Base-by-base conservation (phyloP, 2,113 vertebrate genomes). In the Heliornis fulica region DNA sequence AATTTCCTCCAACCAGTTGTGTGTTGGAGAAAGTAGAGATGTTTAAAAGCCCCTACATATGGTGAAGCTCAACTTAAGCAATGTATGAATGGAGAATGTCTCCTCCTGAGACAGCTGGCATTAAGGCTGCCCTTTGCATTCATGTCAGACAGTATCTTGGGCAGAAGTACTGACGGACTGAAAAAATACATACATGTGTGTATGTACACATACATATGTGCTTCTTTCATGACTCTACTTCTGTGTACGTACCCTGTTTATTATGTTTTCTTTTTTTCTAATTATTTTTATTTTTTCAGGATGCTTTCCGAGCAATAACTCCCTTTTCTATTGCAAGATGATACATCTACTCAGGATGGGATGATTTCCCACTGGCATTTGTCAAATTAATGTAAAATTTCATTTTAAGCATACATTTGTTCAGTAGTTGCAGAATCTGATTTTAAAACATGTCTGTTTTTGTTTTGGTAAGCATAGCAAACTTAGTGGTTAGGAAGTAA, bases 391-490 rank as follows among this genome's bases (percentile, higher is more conserved):
- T 34, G 50, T 60, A 64, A 90, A 74, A 40, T 46, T 92, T 92
- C 4, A 64, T 46, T 77, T 86, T 46, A 90, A 77, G 38, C 38
- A 41, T 7, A 3, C 8, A 69, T 77, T 90, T 69, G 8, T 90
- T 90, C 70, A 60, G 63, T 86, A 63, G 41, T 36, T 26, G 34
- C 20, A 53, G 36, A 76, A 6, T 38, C 82, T 88, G 70, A 54
- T 89, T 95, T 90, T 70, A 93, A 93, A 93, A 66, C 36, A 32
- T 56, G 60, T 57, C 86, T 86, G 68, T 1, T 94, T 94, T 94
- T 93, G 54, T 89, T 96, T 89, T 90, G 68, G 80, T 86, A 88
- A 92, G 59, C 1, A 1, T 54, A 92, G 43, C 26, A 54, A 92
- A 57, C 50, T 76, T 80, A 50, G 59, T 61, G 64, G 68, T 86